Percentiles rank a stretch among this genome's conserved stretches.
Evolutionary conservation across 2,113 vertebrate species (phyloP).

Genomic region (Dipodomys stephensi): DNA sequence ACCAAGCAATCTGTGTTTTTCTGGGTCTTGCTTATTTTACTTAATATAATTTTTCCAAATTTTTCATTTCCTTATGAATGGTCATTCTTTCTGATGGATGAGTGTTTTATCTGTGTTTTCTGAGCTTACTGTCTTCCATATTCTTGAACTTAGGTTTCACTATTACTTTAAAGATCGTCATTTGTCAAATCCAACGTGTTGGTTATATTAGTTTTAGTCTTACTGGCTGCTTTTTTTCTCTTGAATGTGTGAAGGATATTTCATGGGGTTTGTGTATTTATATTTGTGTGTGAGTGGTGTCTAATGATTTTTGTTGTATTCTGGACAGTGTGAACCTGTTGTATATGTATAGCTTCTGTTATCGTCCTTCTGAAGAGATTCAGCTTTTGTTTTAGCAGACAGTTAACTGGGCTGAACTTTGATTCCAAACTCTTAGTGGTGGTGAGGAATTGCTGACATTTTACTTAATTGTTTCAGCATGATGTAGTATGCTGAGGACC

Average conservation of each 20-base stretch:
- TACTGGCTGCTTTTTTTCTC: not conserved
- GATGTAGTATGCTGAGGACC: not conserved
- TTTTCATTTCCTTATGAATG: too few species aligned
- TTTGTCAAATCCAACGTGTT: not conserved
- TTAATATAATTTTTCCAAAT: too few species aligned
- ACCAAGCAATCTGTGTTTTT: too few species aligned
- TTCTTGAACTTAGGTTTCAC: not conserved
- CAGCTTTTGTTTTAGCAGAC: not conserved
- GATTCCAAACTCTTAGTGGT: not conserved
- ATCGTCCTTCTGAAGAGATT: not conserved
- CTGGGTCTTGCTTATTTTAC: too few species aligned
- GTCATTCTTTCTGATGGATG: too few species aligned
- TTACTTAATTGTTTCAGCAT: not conserved
- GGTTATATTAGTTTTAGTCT: not conserved
- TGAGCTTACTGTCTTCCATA: not conserved
- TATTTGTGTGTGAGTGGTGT: not conserved
- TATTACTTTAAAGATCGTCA: not conserved
- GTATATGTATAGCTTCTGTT: not conserved
- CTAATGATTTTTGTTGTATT: not conserved
- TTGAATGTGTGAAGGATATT: not conserved
- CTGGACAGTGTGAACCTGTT: not conserved
- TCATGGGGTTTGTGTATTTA: not conserved
- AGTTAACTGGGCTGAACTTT: not conserved
- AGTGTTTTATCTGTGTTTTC: not conserved
- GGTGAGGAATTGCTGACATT: not conserved